Evolutionary conservation across 2,888 invertebrate genomes (phyloP).

Genomic region (Nipponacmea schrenckii): DNA sequence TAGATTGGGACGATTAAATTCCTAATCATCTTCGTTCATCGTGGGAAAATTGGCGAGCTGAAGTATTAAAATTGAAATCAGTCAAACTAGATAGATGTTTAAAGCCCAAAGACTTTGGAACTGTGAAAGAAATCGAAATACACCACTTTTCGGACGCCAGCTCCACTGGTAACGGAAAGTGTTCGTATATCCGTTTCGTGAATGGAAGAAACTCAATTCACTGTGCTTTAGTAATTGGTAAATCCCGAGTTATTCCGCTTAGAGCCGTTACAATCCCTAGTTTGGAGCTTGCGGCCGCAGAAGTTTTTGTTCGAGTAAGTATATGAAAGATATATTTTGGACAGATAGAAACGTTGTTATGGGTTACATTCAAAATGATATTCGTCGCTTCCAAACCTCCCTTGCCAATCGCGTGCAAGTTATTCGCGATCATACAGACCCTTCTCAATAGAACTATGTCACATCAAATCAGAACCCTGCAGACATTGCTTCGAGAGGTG

Average conservation of each 20-base stretch:
- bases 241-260: slow-evolving; percentile 25
- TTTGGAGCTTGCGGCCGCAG: slow-evolving; percentile 20
- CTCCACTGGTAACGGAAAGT: slow-evolving; percentile 7
- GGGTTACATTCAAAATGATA: slow-evolving; percentile 29
- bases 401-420: slow-evolving; percentile 30
- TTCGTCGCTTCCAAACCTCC: slow-evolving; percentile 14
- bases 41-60: slow-evolving; percentile 22
- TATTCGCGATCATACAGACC: slow-evolving; percentile 22
- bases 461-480: slow-evolving; percentile 28
- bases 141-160: slow-evolving; percentile 30
- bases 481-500: slow-evolving; percentile 28
- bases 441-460: slow-evolving; percentile 29
- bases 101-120: slow-evolving; percentile 24
- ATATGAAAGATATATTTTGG: slow-evolving; percentile 22
- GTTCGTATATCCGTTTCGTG: slow-evolving; percentile 18
- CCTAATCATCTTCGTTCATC: slow-evolving; percentile 12
- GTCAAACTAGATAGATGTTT: slow-evolving; percentile 14
- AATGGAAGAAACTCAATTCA: slow-evolving; percentile 20
- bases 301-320: slow-evolving; percentile 12
- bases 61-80: slow-evolving; percentile 7
- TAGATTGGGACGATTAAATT: slow-evolving; percentile 33
- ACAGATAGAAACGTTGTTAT: slow-evolving; percentile 31
- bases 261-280: slow-evolving; percentile 24
- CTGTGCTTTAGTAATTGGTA: slow-evolving; percentile 23
- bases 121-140: slow-evolving; percentile 12